Conservation (phyloP, 2,113 vertebrate species). For the Carassius auratus region DNA sequence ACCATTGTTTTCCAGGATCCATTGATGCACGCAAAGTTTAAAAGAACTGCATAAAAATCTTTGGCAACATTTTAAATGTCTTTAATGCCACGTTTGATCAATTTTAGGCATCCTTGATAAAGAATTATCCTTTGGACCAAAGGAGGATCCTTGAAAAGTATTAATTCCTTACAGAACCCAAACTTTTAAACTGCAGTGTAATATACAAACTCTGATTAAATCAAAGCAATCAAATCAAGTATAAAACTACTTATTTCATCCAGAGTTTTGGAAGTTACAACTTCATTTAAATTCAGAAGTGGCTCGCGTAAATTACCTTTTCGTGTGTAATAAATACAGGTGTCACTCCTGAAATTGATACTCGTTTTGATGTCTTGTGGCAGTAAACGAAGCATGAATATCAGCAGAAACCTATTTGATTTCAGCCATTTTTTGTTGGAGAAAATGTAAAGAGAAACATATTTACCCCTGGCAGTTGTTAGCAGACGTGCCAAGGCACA, state of each 20-base stretch:
- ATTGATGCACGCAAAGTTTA: background rate
- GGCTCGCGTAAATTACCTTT: background rate
- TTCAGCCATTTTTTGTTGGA: background rate
- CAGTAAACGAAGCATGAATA: background rate
- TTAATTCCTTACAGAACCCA: background rate
- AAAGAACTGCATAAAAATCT: background rate
- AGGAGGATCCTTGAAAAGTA: background rate
- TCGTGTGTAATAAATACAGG: background rate
- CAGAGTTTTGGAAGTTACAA: background rate
- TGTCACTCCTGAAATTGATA: background rate
- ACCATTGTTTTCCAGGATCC: background rate
- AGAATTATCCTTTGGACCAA: no score
- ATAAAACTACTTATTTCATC: background rate
- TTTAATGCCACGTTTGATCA: background rate
- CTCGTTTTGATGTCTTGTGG: background rate
- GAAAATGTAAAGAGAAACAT: background rate
- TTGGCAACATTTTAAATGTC: background rate
- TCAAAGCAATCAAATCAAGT: background rate
- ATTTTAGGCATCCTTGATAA: background rate
- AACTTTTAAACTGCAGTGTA: background rate
- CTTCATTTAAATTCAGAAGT: background rate
- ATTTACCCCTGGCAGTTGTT: background rate
- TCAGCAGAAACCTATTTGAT: background rate
- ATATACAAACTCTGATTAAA: background rate
- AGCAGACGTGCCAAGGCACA: background rate